Evolutionary conservation across 2,888 invertebrate species (phyloP), one percentile per base, ranked within the genome.

Genomic region (Parapristionchus giblindavisi): DNA sequence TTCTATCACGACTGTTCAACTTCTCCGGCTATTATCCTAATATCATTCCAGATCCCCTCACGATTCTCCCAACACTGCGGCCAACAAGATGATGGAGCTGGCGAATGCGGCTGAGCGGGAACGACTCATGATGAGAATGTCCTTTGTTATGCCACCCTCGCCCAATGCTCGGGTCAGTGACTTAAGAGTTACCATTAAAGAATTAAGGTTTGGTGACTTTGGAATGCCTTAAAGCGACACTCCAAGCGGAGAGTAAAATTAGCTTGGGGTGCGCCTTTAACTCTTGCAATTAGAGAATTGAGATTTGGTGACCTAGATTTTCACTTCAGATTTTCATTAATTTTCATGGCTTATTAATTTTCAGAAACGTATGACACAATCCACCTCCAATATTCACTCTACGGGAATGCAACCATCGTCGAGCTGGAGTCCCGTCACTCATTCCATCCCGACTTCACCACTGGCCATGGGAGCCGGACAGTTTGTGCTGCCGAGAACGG

Each of bases 71-170:
- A 29, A n/a, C 0, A 71, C 70, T 21, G 52, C 68, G 2, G 70
- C 70, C 8, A 56, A 56, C 56, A 71, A 71, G 70, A 71, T 71
- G 70, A 71, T 71, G 70, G 70, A 34, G 8, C 56, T 71, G 27
- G 70, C 70, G 40, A 36, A 71, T 24, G 70, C 56, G 5, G 70
- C 70, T 3, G 70, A 71, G 70, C 54, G 40, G 70, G 70, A 71
- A 29, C 54, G 70, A 40, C 70, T 71, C 38, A 21, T 71, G 56
- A 29, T 29, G 40, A 29, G 27, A 27, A 29, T 27, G 8, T 60
- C 65, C 11, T 43, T 43, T 40, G 52, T 4, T 36, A 66, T 51
- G 27, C 56, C 56, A 8, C 21, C 24, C 24, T 40, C 36, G 11
- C 68, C 68, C 1, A 52, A 51, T 24, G 3, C 34, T n/a, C 51